Conservation (phyloP, 2,113 vertebrate species). For the Ceyx margarethae region DNA sequence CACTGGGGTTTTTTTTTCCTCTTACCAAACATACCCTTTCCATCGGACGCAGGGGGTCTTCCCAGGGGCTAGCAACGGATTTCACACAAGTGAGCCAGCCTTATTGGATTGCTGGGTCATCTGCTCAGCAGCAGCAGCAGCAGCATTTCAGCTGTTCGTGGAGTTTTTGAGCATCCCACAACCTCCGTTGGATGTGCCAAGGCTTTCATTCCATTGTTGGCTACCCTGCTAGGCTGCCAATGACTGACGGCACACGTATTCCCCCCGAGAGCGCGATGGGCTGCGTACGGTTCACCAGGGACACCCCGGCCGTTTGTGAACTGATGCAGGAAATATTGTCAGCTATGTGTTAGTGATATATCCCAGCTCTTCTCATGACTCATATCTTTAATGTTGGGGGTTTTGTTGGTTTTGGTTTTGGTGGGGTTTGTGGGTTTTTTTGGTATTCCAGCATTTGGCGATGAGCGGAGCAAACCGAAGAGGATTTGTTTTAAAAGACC, state of each 20-base stretch:
- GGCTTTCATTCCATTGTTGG: conserved; percentile 22
- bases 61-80: not conserved
- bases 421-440: not conserved
- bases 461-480: conserved; percentile 1
- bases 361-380: conserved; percentile 59
- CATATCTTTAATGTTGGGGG: not conserved
- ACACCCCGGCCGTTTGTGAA: conserved; percentile 23
- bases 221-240: not conserved
- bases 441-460: not conserved
- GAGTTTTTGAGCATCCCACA: not conserved
- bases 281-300: conserved; percentile 9
- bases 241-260: conserved; percentile 44
- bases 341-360: conserved; percentile 58
- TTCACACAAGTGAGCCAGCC: not conserved
- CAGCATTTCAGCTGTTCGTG: not conserved
- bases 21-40: not conserved
- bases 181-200: not conserved
- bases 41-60: not conserved
- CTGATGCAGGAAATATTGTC: conserved; percentile 45
- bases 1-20: not conserved
- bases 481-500: not conserved
- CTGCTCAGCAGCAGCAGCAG: not conserved
- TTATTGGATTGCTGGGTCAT: not conserved
- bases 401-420: not conserved
- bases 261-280: not conserved